Evolutionary conservation across 2,113 vertebrate genomes (phyloP).

Genomic region (Dipodomys stephensi): DNA sequence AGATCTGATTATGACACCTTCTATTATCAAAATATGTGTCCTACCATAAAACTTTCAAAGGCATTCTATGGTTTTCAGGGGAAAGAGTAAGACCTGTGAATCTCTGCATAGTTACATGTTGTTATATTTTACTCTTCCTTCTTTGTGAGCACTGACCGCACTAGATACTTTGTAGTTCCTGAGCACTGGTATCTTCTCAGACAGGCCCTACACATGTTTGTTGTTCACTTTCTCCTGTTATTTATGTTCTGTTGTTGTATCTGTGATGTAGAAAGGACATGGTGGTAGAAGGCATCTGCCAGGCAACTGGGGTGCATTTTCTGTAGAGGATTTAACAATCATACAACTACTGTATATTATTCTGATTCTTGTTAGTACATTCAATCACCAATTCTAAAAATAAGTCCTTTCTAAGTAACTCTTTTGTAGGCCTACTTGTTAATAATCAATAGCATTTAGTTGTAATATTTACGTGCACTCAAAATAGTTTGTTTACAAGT

Average conservation of each 20-base stretch:
- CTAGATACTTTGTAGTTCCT: neutral
- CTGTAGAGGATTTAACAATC: constrained; percentile 4
- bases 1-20: neutral
- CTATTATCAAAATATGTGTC: no score
- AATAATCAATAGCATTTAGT: neutral
- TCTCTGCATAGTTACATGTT: neutral
- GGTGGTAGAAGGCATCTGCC: neutral
- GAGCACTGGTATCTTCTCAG: neutral
- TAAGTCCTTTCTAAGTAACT: constrained; percentile 34
- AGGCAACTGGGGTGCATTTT: neutral
- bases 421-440: neutral
- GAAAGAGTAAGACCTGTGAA: neutral
- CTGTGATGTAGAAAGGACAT: neutral
- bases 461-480: neutral
- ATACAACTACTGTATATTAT: constrained; percentile 9
- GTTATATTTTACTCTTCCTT: neutral
- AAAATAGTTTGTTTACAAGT: constrained; percentile 20
- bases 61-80: neutral
- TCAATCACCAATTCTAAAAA: constrained; percentile 8
- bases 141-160: neutral
- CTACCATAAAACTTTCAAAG: neutral
- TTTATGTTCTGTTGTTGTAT: neutral
- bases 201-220: neutral
- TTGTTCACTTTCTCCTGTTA: neutral
- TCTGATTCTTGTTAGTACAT: constrained; percentile 29